Conservation (phyloP, 1,140 invertebrate species). For the Drosophila nigrodunni region DNA sequence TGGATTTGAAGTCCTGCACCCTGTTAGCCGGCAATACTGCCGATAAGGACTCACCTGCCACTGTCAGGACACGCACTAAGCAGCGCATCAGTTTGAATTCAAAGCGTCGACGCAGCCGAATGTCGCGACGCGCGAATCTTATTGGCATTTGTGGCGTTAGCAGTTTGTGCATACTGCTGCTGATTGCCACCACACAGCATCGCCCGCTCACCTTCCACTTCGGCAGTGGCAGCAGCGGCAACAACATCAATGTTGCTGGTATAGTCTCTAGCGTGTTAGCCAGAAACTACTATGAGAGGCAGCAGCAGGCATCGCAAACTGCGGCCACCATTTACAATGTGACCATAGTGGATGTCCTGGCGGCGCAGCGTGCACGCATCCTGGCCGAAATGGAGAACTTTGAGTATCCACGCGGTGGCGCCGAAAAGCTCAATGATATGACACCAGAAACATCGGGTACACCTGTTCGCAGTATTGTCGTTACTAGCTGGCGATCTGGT, state of each 20-base stretch:
- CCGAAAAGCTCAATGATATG: conserved; percentile 88
- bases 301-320: conserved; percentile 65
- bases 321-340: conserved; percentile 69
- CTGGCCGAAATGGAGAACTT: conserved; percentile 87
- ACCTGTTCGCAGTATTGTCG: conserved; percentile 90
- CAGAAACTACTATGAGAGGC: conserved; percentile 45
- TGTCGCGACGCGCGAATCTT: conserved; percentile 87
- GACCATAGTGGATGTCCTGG: conserved; percentile 86
- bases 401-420: conserved; percentile 86
- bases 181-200: conserved; percentile 87
- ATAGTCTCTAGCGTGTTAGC: conserved; percentile 58
- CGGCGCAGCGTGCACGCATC: conserved; percentile 86
- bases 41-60: conserved; percentile 15
- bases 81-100: conserved; percentile 72
- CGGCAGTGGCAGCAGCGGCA: conserved; percentile 41
- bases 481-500: conserved; percentile 94
- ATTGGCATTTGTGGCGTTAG: conserved; percentile 87
- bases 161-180: conserved; percentile 87
- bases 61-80: conserved; percentile 77
- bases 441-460: conserved; percentile 88
- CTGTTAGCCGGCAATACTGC: conserved; percentile 55
- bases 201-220: conserved; percentile 85
- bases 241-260: conserved; percentile 33
- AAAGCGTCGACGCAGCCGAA: conserved; percentile 79
- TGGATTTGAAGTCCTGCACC: conserved; percentile 65